Conservation (phyloP, 2,888 invertebrate species). For the Synergus japonicus region DNA sequence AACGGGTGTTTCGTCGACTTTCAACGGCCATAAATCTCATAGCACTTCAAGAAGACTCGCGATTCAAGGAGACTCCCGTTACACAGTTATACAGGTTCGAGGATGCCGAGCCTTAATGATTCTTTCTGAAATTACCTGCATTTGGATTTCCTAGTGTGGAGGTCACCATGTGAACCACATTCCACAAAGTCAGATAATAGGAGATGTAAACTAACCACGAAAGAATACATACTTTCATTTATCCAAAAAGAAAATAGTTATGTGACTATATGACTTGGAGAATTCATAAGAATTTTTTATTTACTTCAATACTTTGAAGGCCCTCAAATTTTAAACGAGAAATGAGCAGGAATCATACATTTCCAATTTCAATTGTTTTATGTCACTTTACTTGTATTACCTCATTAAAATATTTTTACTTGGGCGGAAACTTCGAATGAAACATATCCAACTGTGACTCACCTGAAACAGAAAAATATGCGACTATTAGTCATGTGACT, state of each 20-base stretch:
- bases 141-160: conserved; percentile 3
- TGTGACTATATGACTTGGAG: too few relatives aligned
- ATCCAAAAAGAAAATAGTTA: neutral
- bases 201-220: neutral
- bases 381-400: neutral
- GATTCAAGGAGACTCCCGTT: conserved; percentile 36
- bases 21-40: conserved; percentile 32
- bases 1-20: conserved; percentile 40
- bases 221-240: neutral
- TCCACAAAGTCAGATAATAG: neutral
- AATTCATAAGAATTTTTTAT: too few relatives aligned
- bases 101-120: conserved; percentile 31
- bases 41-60: conserved; percentile 3
- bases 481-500: neutral
- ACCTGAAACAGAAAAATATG: conserved; percentile 9
- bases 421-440: neutral
- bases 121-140: conserved; percentile 31
- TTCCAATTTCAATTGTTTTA: neutral
- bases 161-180: conserved; percentile 35
- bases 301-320: too few relatives aligned
- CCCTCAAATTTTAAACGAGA: too few relatives aligned
- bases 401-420: conserved; percentile 10
- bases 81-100: conserved; percentile 16
- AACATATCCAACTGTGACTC: conserved; percentile 1
- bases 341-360: neutral